A percentile compares a stretch with the other conserved stretches of the same genome.
Evolutionary conservation across 2,888 invertebrate genomes (phyloP).

Genomic region (Monopis laevigella): DNA sequence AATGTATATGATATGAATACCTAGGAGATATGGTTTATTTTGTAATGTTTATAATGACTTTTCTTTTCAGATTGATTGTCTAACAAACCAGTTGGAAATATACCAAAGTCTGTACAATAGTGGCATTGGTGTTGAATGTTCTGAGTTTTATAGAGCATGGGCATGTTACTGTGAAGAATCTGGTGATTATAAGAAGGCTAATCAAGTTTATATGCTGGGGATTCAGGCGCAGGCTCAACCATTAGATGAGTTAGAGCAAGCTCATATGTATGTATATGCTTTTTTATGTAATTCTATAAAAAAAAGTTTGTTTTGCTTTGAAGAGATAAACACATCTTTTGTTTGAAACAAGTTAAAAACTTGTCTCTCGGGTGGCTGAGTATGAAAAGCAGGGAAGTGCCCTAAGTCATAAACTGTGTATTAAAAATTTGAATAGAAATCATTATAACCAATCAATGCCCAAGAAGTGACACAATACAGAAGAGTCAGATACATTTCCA

Average conservation of each 20-base stretch:
- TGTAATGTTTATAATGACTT: neutral
- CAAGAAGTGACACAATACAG: no score
- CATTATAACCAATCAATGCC: no score
- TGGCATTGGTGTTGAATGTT: slow-evolving; percentile 82
- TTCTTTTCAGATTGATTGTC: slow-evolving; percentile 74
- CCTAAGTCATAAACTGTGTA: no score
- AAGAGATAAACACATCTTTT: no score
- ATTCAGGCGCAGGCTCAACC: slow-evolving; percentile 82
- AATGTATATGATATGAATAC: no score
- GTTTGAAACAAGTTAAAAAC: no score
- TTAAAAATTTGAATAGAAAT: no score
- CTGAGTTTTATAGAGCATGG: slow-evolving; percentile 90
- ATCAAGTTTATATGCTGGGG: slow-evolving; percentile 82
- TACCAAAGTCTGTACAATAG: slow-evolving; percentile 83
- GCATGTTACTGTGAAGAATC: slow-evolving; percentile 85
- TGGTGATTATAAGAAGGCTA: slow-evolving; percentile 84
- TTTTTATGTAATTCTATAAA: slow-evolving; percentile 13
- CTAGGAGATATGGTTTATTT: no score
- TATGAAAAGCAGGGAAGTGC: no score
- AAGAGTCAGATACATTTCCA: no score
- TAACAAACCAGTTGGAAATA: slow-evolving; percentile 78
- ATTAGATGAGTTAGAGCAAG: slow-evolving; percentile 76
- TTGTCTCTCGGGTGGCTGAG: no score
- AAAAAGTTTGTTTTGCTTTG: no score
- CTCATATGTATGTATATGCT: slow-evolving; percentile 70